phyloP scores from a whole-genome alignment of 2,888 invertebrate species.

The Hofmannophila pseudospretella region DNA sequence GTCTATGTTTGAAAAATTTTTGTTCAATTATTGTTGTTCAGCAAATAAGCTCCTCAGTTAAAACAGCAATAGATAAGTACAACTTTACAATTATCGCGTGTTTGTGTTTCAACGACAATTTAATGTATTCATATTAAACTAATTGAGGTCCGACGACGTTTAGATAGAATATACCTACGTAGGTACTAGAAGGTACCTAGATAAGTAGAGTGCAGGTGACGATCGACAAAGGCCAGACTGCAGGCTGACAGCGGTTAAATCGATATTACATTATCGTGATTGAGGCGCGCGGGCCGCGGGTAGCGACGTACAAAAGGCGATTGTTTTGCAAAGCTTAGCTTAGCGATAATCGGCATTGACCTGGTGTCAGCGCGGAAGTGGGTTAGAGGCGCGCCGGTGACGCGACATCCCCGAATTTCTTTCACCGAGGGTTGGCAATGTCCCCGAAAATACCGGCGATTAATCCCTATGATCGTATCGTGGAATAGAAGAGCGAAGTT shows the following conservation, averaged over 20 bases:
- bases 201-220: constrained; percentile 5
- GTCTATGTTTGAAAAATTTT: no score
- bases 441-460: neutral
- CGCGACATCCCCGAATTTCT: constrained; percentile 6
- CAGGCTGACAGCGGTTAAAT: constrained; percentile 13
- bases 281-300: constrained; percentile 3
- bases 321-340: constrained; percentile 20
- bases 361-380: constrained; percentile 31
- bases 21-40: no score
- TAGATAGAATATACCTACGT: no score
- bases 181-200: no score
- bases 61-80: no score
- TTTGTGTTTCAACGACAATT: no score
- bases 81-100: no score
- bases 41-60: no score
- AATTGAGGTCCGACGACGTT: no score
- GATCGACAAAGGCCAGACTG: constrained; percentile 15
- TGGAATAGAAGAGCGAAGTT: no score
- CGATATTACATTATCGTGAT: constrained; percentile 16
- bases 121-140: no score
- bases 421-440: neutral
- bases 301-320: constrained; percentile 16
- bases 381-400: constrained; percentile 25
- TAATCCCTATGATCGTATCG: no score
- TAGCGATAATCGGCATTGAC: constrained; percentile 34